Percentiles rank a stretch among this genome's conserved stretches.
phyloP scores from a whole-genome alignment of 2,797 vertebrate species.

The Cyclura pinguis region DNA sequence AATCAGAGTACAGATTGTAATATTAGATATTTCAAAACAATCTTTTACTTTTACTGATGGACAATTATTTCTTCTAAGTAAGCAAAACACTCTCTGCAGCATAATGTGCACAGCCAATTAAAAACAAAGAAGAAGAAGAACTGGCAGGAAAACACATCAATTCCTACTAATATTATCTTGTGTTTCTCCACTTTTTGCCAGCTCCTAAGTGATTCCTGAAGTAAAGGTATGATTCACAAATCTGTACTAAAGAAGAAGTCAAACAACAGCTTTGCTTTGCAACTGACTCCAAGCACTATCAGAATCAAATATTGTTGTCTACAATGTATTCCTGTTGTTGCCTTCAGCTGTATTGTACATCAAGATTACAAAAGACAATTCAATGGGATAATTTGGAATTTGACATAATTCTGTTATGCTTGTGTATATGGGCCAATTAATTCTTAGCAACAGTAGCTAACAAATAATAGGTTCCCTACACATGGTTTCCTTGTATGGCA shows the following conservation, averaged over 20 bases:
- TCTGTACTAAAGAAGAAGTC: conserved; percentile 21
- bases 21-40: conserved; percentile 22
- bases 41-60: conserved; percentile 21
- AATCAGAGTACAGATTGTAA: conserved; percentile 2
- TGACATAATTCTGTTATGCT: not conserved
- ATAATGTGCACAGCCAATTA: conserved; percentile 9
- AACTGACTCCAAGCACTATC: conserved; percentile 3
- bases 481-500: not conserved
- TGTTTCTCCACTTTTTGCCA: conserved; percentile 2
- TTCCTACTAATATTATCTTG: conserved; percentile 42
- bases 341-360: not conserved
- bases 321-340: not conserved
- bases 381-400: not conserved
- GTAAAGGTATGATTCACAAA: conserved; percentile 44
- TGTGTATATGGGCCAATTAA: not conserved
- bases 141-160: conserved; percentile 13
- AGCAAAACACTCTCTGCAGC: not conserved
- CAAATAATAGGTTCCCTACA: not conserved
- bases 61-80: conserved; percentile 19
- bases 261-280: not conserved
- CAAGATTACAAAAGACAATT: not conserved
- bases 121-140: conserved; percentile 32
- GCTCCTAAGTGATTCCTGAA: not conserved
- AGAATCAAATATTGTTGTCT: not conserved
- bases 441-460: not conserved